These are phyloP conservation scores for Nothocercus nigrocapillus DNA, from an alignment of 2,113 vertebrate species.

Conservation along the genomic window DNA sequence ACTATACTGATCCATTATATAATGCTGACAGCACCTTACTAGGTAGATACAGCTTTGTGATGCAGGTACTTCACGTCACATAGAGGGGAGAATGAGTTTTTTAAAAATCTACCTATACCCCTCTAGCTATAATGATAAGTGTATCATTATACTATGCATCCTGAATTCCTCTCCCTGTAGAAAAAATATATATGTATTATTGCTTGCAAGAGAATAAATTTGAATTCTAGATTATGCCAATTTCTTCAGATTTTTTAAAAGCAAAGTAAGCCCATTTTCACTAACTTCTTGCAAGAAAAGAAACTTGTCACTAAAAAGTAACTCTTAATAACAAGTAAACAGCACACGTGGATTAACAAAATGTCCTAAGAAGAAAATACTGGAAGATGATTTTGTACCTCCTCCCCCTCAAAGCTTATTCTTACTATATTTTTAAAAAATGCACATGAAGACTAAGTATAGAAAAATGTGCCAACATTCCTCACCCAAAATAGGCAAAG, in stretches of 20 bases:
- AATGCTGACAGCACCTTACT: not conserved
- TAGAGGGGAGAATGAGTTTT: not conserved
- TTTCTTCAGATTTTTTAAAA: not conserved
- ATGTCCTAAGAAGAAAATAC: not conserved
- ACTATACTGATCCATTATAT: not conserved
- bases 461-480: conserved; percentile 66
- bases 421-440: conserved; percentile 61
- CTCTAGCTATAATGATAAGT: no score
- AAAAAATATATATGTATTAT: no score
- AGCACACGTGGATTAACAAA: not conserved
- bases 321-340: not conserved
- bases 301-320: not conserved
- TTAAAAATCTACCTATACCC: not conserved
- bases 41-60: not conserved
- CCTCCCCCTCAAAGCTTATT: conserved; percentile 29
- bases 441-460: conserved; percentile 56
- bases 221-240: not conserved
- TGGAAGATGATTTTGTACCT: not conserved
- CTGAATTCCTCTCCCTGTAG: not conserved
- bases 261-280: not conserved
- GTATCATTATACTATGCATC: not conserved
- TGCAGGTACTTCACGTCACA: not conserved
- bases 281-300: not conserved
- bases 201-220: not conserved
- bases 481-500: conserved; percentile 71